These are phyloP conservation scores for Lasioglossum albipes DNA, from an alignment of 1,140 invertebrate genomes.

Conservation along the genomic window DNA sequence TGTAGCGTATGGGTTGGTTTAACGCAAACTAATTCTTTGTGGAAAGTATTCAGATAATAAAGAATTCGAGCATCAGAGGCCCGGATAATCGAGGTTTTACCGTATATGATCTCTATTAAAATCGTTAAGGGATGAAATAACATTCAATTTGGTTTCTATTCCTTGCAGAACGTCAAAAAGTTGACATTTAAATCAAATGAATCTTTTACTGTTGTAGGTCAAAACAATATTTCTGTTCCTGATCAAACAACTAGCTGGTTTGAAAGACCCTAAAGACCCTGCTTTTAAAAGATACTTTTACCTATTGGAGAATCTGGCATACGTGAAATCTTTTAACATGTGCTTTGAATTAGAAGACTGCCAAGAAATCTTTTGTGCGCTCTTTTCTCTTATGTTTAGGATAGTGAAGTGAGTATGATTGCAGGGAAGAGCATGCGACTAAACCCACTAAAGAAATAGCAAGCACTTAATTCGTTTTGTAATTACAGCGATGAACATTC, in stretches of 20 bases:
- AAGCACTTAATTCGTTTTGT: not conserved
- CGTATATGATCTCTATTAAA: too few species aligned
- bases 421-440: not conserved
- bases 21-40: too few species aligned
- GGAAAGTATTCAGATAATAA: too few species aligned
- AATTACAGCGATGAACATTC: constrained; percentile 94
- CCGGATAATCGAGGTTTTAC: too few species aligned
- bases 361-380: constrained; percentile 96
- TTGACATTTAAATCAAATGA: constrained; percentile 9
- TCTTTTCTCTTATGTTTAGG: constrained; percentile 97
- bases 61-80: too few species aligned
- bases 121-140: too few species aligned
- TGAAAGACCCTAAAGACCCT: constrained; percentile 97
- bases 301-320: constrained; percentile 95
- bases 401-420: constrained; percentile 92
- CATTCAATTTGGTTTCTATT: too few species aligned
- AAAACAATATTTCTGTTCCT: constrained; percentile 97
- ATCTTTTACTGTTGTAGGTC: constrained; percentile 69
- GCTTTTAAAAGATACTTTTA: constrained; percentile 99
- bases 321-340: constrained; percentile 99
- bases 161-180: too few species aligned
- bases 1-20: too few species aligned
- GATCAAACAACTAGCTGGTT: constrained; percentile 95
- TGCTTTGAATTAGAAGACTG: constrained; percentile 98
- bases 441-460: not conserved